A percentile compares a stretch with the other conserved stretches of the same genome.
Evolutionary conservation across 2,797 vertebrate species (phyloP).

Genomic region (Aeoliscus strigatus): DNA sequence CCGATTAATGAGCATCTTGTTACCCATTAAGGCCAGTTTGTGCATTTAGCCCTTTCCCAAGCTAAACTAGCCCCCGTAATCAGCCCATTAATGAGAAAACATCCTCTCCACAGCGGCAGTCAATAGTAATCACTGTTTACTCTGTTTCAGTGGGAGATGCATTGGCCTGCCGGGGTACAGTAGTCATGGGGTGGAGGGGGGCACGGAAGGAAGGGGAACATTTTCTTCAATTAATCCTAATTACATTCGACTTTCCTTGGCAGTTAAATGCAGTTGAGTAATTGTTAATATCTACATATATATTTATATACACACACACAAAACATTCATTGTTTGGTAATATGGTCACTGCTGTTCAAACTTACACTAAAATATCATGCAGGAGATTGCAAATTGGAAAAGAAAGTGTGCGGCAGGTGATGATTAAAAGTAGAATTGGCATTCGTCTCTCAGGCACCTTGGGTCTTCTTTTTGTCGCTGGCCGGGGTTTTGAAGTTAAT

Average conservation of each 20-base stretch:
- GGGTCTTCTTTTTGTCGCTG: constrained; percentile 21
- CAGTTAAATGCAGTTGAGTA: too few relatives aligned
- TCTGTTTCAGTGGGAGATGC: constrained; percentile 61
- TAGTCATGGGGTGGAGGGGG: constrained; percentile 43
- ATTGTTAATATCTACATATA: too few relatives aligned
- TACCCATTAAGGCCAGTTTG: constrained; percentile 70
- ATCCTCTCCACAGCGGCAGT: constrained; percentile 96
- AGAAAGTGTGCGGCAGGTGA: not conserved
- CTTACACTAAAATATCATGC: too few relatives aligned
- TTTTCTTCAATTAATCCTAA: not conserved
- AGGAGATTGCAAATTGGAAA: too few relatives aligned
- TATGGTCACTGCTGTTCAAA: too few relatives aligned
- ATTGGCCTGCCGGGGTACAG: constrained; percentile 40
- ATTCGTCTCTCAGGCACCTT: constrained; percentile 5
- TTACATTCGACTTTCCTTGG: too few relatives aligned
- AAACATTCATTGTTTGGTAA: too few relatives aligned
- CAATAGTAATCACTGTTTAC: constrained; percentile 99
- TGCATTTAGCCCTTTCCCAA: constrained; percentile 79
- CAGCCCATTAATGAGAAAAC: constrained; percentile 97
- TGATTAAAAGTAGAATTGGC: constrained; percentile 11
- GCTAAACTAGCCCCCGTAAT: constrained; percentile 85
- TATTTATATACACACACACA: too few relatives aligned
- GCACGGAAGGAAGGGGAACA: constrained; percentile 3
- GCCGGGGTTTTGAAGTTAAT: constrained; percentile 33
- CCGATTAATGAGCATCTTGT: constrained; percentile 68